These are phyloP conservation scores for Calliopum simillimum DNA, from an alignment of 2,888 invertebrate genomes.

Conservation along the genomic window DNA sequence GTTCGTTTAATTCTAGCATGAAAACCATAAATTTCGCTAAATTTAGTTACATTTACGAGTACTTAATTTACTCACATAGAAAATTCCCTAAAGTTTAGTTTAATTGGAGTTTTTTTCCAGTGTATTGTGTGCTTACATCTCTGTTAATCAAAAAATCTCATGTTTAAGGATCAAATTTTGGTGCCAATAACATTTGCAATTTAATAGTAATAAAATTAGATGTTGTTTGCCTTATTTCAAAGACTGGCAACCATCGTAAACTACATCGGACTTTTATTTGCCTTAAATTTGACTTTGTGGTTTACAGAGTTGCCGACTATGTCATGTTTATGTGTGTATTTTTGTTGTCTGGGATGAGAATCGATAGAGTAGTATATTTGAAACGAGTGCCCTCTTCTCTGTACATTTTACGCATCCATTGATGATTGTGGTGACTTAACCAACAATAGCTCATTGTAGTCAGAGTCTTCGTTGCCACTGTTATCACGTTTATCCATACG, in stretches of 20 bases:
- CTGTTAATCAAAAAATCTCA: no score
- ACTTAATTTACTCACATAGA: slow-evolving; percentile 46
- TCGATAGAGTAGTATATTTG: slow-evolving; percentile 10
- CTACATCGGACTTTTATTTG: no score
- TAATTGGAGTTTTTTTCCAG: neutral
- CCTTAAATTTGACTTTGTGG: no score
- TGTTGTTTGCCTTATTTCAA: no score
- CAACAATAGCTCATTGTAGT: slow-evolving; percentile 65
- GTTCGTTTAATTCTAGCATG: slow-evolving; percentile 42
- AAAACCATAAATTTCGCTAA: slow-evolving; percentile 61
- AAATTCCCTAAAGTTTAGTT: slow-evolving; percentile 53
- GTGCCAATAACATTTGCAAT: no score
- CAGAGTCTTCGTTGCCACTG: slow-evolving; percentile 65
- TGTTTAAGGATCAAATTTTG: no score
- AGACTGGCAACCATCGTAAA: no score
- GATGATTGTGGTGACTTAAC: slow-evolving; percentile 65
- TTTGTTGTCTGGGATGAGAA: slow-evolving; percentile 18
- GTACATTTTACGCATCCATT: slow-evolving; percentile 50
- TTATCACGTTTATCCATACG: slow-evolving; percentile 65
- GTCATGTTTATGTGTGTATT: slow-evolving; percentile 9
- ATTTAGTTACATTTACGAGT: slow-evolving; percentile 46
- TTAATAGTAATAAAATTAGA: no score
- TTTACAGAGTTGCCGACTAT: slow-evolving; percentile 38
- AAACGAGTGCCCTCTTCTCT: neutral
- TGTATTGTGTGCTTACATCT: no score